Evolutionary conservation across 2,113 vertebrate species (phyloP).

Genomic region (Lipophrys pholis): DNA sequence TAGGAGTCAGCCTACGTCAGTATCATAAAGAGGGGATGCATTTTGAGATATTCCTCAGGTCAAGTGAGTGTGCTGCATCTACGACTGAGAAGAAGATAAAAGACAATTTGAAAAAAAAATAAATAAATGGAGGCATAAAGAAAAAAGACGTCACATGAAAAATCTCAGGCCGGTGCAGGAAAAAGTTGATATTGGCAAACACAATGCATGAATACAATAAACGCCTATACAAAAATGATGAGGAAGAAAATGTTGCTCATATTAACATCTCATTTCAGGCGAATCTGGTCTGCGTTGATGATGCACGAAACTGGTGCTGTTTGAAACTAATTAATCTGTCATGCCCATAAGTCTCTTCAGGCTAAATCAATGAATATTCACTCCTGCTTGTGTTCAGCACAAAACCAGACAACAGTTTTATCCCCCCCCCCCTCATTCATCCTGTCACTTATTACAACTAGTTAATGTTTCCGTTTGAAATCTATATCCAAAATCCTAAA

Average conservation of each 20-base stretch:
- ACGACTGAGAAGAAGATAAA: slow-evolving; percentile 42
- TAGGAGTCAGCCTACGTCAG: slow-evolving; percentile 71
- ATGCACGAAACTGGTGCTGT: neutral
- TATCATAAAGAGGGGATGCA: slow-evolving; percentile 63
- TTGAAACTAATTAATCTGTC: slow-evolving; percentile 22
- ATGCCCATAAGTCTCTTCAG: slow-evolving; percentile 6
- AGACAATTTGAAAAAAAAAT: slow-evolving; percentile 15
- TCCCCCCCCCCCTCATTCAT: neutral
- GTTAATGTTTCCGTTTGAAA: no score
- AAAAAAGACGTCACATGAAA: neutral
- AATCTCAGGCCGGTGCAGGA: neutral
- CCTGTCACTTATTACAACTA: neutral
- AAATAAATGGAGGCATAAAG: slow-evolving; percentile 13
- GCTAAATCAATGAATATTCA: slow-evolving; percentile 2
- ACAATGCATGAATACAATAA: neutral
- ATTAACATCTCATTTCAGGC: neutral
- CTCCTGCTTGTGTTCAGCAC: neutral
- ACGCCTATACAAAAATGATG: neutral
- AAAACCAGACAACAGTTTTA: neutral
- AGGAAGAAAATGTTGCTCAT: neutral
- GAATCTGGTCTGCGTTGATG: neutral
- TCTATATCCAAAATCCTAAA: no score
- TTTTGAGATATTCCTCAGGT: slow-evolving; percentile 70
- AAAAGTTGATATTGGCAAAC: neutral
- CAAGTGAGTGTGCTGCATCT: slow-evolving; percentile 50